Base-by-base conservation (phyloP, 2,113 vertebrate species). In the Platichthys flesus region DNA sequence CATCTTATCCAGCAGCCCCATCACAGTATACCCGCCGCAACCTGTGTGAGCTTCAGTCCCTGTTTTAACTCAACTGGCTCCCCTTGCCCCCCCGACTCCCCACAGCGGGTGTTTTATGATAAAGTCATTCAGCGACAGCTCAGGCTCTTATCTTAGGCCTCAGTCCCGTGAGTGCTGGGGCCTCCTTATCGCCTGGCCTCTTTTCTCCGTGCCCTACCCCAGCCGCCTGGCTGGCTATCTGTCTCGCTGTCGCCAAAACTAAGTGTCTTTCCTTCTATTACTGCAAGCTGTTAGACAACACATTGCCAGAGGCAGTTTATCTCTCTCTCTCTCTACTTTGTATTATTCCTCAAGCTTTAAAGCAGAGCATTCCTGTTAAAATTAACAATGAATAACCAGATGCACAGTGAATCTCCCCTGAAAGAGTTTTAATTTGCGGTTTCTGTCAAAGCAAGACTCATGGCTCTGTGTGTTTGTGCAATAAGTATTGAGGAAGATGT, bases 51-150 rank as follows among this genome's bases (percentile, higher is more conserved):
- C 56, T 64, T 66, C 49, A 16, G 45, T 47, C 47, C 47, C 45
- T 61, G 69, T 66, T 77, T 67, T 35, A 40, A 79, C 76, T 74
- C 63, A n/a, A 18, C 35, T 42, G 58, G 56, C 58, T 54, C 61
- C 6, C 51, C 37, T 54, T 23, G 56, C 58, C 80, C 3, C 66
- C 75, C 73, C 82, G 70, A 8, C 4, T 40, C 35, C 61, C 37
- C 37, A 47, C 71, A 67, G 58, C 21, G 35, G 88, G 81, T 77
- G 54, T 65, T 54, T 65, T 47, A 78, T 76, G 93, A 94, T 95
- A 93, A 95, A 94, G 93, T 87, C 86, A 85, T 94, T 88, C 78
- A 74, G 20, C 78, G 83, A 89, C 88, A 91, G 90, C 82, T 86
- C 71, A 49, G 70, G 81, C 83, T 80, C 65, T 93, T 94, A 93